Evolutionary conservation across 2,888 invertebrate species (phyloP), one percentile per base, ranked within the genome.

Genomic region (Sminthurinus aureus): DNA sequence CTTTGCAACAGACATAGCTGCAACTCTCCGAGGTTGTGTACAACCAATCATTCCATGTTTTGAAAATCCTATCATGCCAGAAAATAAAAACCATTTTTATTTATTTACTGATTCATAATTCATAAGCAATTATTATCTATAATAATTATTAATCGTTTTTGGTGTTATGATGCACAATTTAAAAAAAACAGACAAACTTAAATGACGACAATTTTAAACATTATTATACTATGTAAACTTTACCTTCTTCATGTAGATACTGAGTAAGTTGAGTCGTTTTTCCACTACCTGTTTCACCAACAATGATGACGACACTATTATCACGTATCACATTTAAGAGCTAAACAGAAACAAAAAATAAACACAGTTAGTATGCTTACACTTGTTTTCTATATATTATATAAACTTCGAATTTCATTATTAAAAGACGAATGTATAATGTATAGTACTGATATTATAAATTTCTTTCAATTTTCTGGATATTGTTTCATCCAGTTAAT

Each of bases 1-100:
- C 91, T 99, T 99, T 0, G 99, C 99, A 0, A 99, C 99, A 0
- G 98, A 98, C 99, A 99, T 99, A 86, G 99, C 99, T 74, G 99
- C 99, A 0, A 99, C 98, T 92, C 98, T 92, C 85, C 99, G 92
- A 0, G 99, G 99, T 91, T 99, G 99, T 0, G 99, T 99, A 90
- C 99, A 99, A 0, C 99, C 99, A 88, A 99, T 96, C 93, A 96
- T 95, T 50, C 98, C 98, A 89, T 94, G 93, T 87, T 93, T 93
- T 89, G 96, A 97, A 91, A 96, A 96, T 38, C 88, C 88, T 89
- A 20, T 9, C 81, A 67, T 38, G 6, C 6, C n/a, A 58, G 24
- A n/a, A 50, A 82, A 78, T 58, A 22, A 12, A 18, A 75, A 12
- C 50, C 38, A n/a, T n/a, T 38, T 1, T 38, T 38, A 6, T 38